Conservation (phyloP, 53 echinoderm and acorn worm species). For the Patiria pectinifera region DNA sequence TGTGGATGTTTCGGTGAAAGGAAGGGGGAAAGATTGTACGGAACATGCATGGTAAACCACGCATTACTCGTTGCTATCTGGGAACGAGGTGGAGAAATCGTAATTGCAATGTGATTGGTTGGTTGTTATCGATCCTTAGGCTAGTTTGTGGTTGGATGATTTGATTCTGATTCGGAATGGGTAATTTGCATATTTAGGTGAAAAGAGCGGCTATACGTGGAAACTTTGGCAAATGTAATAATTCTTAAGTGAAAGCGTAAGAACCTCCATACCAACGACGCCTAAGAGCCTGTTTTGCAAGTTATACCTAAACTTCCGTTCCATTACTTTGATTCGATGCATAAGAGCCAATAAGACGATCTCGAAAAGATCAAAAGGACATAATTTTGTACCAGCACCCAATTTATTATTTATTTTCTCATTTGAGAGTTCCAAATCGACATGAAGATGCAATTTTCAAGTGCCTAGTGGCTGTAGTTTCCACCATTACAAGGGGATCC, state of each 20-base stretch:
- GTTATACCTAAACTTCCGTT: no score
- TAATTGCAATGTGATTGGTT: no score
- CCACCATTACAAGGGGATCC: neutral
- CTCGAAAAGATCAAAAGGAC: no score
- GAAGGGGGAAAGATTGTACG: no score
- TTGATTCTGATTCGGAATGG: neutral
- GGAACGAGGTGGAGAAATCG: no score
- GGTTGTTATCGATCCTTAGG: no score
- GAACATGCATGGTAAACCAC: no score
- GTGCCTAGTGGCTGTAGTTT: slow-evolving; percentile 1
- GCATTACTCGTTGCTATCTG: no score
- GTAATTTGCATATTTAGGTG: neutral
- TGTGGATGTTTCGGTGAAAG: neutral
- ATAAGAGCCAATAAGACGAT: no score
- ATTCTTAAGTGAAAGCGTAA: neutral
- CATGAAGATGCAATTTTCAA: neutral
- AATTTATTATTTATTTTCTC: neutral
- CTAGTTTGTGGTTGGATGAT: neutral
- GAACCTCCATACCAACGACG: neutral
- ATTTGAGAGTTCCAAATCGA: neutral
- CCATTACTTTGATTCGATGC: no score
- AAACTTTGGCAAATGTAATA: neutral
- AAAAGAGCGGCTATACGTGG: neutral
- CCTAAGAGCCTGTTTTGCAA: no score
- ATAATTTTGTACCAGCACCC: no score